Evolutionary conservation across 2,113 vertebrate genomes (phyloP).

Genomic region (Seriola rivoliana): DNA sequence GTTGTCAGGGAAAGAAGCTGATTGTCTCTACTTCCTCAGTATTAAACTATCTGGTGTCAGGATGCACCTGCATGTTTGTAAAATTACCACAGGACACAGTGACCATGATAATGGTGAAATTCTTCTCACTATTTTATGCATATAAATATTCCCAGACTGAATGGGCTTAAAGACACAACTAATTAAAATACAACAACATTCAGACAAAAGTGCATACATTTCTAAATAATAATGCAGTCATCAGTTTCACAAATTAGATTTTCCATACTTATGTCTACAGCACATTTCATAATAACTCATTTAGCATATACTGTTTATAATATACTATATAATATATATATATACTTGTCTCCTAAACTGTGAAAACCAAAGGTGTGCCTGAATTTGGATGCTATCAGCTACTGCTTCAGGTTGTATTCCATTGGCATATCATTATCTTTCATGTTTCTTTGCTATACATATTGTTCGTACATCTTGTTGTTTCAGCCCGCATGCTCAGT

Average conservation of each 20-base stretch:
- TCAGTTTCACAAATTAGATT: too few species aligned
- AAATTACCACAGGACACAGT: conserved; percentile 12
- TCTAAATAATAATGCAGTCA: too few species aligned
- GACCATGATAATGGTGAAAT: neutral
- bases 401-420: conserved; percentile 19
- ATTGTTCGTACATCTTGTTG: neutral
- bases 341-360: neutral
- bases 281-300: neutral
- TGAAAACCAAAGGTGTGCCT: neutral
- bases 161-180: neutral
- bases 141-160: conserved; percentile 17
- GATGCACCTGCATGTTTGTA: neutral
- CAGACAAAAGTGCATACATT: too few species aligned
- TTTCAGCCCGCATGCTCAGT: neutral
- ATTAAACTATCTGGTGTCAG: neutral
- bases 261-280: neutral
- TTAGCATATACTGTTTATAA: neutral
- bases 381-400: neutral
- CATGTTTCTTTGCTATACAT: conserved; percentile 15
- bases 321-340: too few species aligned
- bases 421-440: conserved; percentile 6
- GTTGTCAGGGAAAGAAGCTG: conserved; percentile 2
- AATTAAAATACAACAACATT: conserved; percentile 12
- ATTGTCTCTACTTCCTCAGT: conserved; percentile 17
- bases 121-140: conserved; percentile 9